Evolutionary conservation across 2,113 vertebrate species (phyloP), one percentile per base, ranked within the genome.

Genomic region (Halichoeres trimaculatus): DNA sequence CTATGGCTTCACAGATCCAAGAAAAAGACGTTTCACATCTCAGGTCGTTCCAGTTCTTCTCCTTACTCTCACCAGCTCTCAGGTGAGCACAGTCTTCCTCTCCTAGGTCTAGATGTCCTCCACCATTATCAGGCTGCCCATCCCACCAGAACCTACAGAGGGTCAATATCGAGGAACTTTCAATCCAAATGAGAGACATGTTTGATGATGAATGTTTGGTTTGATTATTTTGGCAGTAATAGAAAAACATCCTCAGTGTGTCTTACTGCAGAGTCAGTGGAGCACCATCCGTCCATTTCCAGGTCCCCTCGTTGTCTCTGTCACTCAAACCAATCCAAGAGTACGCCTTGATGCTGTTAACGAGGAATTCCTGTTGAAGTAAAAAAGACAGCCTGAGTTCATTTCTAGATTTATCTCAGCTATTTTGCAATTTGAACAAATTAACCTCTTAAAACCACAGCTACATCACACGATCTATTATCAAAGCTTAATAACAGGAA

Each of bases 261-360:
- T 13, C 57, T 61, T 56, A 82, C 79, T 1, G 6, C 4, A 16
- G 20, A 34, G 56, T 75, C 40, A 70, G 35, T 34, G 45, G 51
- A 47, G 61, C 48, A 40, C 48, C 85, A 62, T 90, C 83, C 1
- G 72, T 69, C 90, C 90, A 91, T 66, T 63, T 76, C 85, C 85
- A 89, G 38, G 13, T 64, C 0, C 52, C 73, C 2, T 89, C 82
- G 0, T 0, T 4, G 8, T 55, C 54, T 13, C 0, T 36, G 53
- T 85, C 80, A 23, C 0, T 77, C 50, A 91, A 57, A 65, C 89
- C 89, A 62, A 91, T 89, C 87, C 87, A 91, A 26, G 8, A 12
- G 1, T 23, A 0, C 0, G 0, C 0, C 0, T 19, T 53, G 4
- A 8, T 52, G 6, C 52, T 6, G 0, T 2, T 10, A n/a, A 20